These are phyloP conservation scores for Tragelaphus imberbis DNA, from an alignment of 2,113 vertebrate genomes.

Conservation along the genomic window DNA sequence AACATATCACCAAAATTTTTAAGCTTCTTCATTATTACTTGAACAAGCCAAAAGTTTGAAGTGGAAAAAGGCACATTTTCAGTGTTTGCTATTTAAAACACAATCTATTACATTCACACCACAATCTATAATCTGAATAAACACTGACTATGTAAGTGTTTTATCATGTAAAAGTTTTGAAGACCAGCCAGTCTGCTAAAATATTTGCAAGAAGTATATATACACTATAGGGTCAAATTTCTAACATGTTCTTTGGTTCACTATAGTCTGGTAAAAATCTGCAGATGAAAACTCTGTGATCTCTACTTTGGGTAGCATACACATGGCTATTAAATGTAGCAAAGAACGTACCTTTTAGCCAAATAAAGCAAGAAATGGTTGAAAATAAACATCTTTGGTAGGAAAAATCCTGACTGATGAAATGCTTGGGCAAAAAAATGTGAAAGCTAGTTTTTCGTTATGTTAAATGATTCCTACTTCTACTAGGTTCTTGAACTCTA, in stretches of 20 bases:
- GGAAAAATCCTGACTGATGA: slow-evolving; percentile 51
- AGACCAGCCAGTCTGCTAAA: slow-evolving; percentile 57
- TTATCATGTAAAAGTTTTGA: slow-evolving; percentile 52
- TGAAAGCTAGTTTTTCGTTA: background rate
- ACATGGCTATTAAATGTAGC: slow-evolving; percentile 31
- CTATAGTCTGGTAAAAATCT: slow-evolving; percentile 39
- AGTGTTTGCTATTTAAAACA: slow-evolving; percentile 36
- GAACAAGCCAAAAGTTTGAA: slow-evolving; percentile 47
- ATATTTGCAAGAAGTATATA: slow-evolving; percentile 50
- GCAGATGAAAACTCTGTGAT: slow-evolving; percentile 36
- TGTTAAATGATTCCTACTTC: slow-evolving; percentile 6
- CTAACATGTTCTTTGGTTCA: slow-evolving; percentile 24
- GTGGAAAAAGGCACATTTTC: background rate
- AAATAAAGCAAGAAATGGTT: slow-evolving; percentile 53
- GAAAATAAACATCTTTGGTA: slow-evolving; percentile 56
- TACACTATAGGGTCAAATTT: slow-evolving; percentile 35
- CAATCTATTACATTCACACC: background rate
- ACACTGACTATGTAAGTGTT: background rate
- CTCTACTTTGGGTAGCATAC: background rate
- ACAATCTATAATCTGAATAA: slow-evolving; percentile 23
- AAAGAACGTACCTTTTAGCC: slow-evolving; percentile 30
- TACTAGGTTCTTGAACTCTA: background rate
- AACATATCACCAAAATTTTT: slow-evolving; percentile 75
- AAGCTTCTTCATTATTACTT: slow-evolving; percentile 61
- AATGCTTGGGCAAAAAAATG: background rate